Evolutionary conservation across 2,797 vertebrate genomes (phyloP).

Genomic region (Sebastes hubbsi): DNA sequence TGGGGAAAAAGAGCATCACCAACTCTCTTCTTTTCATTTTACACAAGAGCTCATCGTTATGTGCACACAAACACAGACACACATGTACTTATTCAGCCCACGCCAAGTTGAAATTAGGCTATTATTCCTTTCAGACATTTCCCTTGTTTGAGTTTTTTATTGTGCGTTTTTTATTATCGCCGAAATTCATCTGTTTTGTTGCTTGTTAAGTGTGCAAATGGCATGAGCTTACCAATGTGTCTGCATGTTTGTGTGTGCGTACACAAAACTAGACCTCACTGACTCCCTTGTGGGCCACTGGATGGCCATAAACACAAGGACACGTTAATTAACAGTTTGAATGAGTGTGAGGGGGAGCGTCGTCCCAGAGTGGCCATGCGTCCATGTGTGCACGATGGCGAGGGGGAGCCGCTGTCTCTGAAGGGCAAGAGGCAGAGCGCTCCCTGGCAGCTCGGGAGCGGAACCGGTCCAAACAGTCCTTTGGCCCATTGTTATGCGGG

Average conservation of each 20-base stretch:
- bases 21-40: constrained; percentile 6
- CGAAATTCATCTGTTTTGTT: constrained; percentile 37
- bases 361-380: constrained; percentile 48
- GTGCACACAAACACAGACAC: constrained; percentile 4
- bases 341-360: constrained; percentile 46
- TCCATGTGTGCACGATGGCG: constrained; percentile 52
- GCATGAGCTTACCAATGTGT: neutral
- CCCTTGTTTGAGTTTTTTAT: constrained; percentile 44
- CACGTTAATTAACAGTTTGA: constrained; percentile 75
- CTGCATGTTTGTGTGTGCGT: constrained; percentile 31
- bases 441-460: constrained; percentile 48
- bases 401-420: constrained; percentile 51
- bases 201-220: constrained; percentile 40
- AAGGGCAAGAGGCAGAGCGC: constrained; percentile 67
- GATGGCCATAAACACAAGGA: constrained; percentile 72
- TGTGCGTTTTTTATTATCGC: constrained; percentile 38
- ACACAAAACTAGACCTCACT: constrained; percentile 32
- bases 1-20: neutral
- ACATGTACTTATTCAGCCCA: constrained; percentile 8
- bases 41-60: constrained; percentile 16
- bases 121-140: constrained; percentile 23
- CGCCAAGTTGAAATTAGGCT: constrained; percentile 39
- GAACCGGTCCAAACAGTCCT: constrained; percentile 60
- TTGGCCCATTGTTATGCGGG: constrained; percentile 68
- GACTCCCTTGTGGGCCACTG: constrained; percentile 51